phyloP scores from a whole-genome alignment of 1,140 invertebrate genomes.

The Drosophila repleta region DNA sequence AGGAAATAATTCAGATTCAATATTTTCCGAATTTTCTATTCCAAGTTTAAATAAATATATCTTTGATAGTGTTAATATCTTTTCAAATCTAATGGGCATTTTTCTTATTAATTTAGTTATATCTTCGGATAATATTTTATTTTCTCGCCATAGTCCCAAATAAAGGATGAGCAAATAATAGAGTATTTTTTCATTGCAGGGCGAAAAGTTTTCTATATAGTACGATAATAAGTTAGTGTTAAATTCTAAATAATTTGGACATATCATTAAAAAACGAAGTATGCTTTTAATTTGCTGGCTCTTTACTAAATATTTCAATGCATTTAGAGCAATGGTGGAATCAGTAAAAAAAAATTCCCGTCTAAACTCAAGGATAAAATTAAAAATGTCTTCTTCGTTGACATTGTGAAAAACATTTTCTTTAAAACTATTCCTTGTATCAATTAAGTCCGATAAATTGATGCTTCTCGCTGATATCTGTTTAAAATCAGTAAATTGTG shows the following conservation, averaged over 20 bases:
- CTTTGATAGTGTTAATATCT: slow-evolving; percentile 45
- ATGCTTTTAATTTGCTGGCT: slow-evolving; percentile 35
- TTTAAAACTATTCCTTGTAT: neutral
- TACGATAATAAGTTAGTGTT: slow-evolving; percentile 30
- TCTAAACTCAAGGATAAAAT: slow-evolving; percentile 45
- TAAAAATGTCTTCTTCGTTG: slow-evolving; percentile 41
- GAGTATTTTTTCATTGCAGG: slow-evolving; percentile 31
- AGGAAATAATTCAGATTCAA: neutral
- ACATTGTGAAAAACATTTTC: slow-evolving; percentile 5
- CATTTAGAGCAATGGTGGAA: slow-evolving; percentile 14
- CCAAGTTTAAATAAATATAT: slow-evolving; percentile 37
- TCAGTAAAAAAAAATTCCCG: slow-evolving; percentile 14
- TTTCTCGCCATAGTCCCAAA: slow-evolving; percentile 44
- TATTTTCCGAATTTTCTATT: neutral
- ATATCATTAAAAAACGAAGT: slow-evolving; percentile 47
- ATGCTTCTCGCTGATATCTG: slow-evolving; percentile 13
- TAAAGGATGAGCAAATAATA: slow-evolving; percentile 52
- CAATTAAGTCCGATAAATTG: slow-evolving; percentile 4
- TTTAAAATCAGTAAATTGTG: slow-evolving; percentile 12
- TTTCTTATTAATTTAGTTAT: slow-evolving; percentile 44
- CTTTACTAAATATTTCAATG: slow-evolving; percentile 19
- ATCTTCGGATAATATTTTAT: slow-evolving; percentile 21
- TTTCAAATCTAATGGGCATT: slow-evolving; percentile 30
- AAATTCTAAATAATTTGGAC: slow-evolving; percentile 40
- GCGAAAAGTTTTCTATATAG: slow-evolving; percentile 17